These are phyloP conservation scores for Perca schrenkii DNA, from an alignment of 2,113 vertebrate genomes.

Conservation along the genomic window DNA sequence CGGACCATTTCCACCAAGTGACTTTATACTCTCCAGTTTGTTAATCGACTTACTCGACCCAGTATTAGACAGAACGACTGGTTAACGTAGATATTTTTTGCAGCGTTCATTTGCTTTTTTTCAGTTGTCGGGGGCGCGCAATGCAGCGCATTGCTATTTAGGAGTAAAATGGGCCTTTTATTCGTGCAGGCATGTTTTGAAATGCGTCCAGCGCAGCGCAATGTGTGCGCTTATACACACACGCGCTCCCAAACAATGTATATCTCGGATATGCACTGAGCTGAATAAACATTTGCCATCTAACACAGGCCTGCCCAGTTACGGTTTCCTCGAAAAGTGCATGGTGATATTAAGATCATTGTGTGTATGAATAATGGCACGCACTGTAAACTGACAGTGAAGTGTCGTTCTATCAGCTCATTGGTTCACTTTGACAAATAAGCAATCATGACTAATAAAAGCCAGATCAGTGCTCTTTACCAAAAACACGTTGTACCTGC, in stretches of 20 bases:
- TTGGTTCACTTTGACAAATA: conserved; percentile 22
- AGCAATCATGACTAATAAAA: conserved; percentile 36
- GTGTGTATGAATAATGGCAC: conserved; percentile 16
- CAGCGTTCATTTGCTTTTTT: conserved; percentile 1
- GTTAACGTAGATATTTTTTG: conserved; percentile 26
- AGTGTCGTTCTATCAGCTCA: conserved; percentile 28
- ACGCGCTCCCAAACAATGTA: conserved; percentile 60
- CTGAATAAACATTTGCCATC: conserved; percentile 78
- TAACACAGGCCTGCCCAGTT: conserved; percentile 49
- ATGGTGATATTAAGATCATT: conserved; percentile 34
- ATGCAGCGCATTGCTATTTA: conserved; percentile 4
- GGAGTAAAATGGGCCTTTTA: conserved; percentile 64
- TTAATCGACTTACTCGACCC: background rate
- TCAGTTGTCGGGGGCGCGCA: conserved; percentile 34
- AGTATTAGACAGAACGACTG: background rate
- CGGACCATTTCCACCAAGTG: background rate
- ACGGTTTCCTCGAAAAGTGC: conserved; percentile 49
- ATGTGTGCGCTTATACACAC: conserved; percentile 64
- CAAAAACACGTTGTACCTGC: background rate
- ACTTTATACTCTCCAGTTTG: background rate
- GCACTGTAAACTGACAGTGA: conserved; percentile 22
- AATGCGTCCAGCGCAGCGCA: conserved; percentile 46
- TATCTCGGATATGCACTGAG: conserved; percentile 69
- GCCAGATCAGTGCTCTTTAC: background rate
- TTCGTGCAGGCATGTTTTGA: conserved; percentile 66